These are phyloP conservation scores for Babyrousa celebensis DNA, from an alignment of 2,797 vertebrate species.

Conservation along the genomic window DNA sequence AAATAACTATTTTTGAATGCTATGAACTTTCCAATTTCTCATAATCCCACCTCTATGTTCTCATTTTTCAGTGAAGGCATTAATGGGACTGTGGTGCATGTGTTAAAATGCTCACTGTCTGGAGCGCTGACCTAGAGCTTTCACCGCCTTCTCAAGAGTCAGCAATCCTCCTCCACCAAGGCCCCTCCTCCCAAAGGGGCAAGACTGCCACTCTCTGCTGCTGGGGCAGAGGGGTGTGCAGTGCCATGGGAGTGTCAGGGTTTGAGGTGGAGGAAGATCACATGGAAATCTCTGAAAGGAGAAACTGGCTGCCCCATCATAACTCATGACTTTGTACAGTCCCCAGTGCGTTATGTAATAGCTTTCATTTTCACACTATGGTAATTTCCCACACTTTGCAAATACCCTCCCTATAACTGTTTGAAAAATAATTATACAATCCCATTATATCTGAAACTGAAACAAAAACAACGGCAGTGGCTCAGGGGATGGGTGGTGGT, in stretches of 20 bases:
- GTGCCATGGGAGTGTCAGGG: not conserved
- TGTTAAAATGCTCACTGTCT: not conserved
- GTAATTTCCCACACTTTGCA: not conserved
- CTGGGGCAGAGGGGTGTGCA: not conserved
- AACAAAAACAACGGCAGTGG: not conserved
- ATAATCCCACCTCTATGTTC: not conserved
- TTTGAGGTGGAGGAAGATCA: not conserved
- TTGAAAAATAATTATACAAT: constrained; percentile 57
- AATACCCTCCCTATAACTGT: not conserved
- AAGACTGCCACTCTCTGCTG: not conserved
- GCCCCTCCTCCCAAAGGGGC: not conserved
- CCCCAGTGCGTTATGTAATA: not conserved
- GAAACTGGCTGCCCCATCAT: not conserved
- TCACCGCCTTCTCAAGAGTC: not conserved
- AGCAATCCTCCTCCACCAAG: not conserved
- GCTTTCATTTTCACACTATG: not conserved
- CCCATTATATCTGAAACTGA: constrained; percentile 23
- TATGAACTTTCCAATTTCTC: constrained; percentile 56
- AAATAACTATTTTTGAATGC: constrained; percentile 65
- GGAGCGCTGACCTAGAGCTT: not conserved
- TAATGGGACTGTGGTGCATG: not conserved
- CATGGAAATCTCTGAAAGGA: not conserved
- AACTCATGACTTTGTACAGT: not conserved
- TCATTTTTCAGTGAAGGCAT: not conserved
- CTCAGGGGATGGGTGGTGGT: not conserved